Evolutionary conservation across 2,888 invertebrate genomes (phyloP).

Genomic region (Branchinecta sandiegonensis): DNA sequence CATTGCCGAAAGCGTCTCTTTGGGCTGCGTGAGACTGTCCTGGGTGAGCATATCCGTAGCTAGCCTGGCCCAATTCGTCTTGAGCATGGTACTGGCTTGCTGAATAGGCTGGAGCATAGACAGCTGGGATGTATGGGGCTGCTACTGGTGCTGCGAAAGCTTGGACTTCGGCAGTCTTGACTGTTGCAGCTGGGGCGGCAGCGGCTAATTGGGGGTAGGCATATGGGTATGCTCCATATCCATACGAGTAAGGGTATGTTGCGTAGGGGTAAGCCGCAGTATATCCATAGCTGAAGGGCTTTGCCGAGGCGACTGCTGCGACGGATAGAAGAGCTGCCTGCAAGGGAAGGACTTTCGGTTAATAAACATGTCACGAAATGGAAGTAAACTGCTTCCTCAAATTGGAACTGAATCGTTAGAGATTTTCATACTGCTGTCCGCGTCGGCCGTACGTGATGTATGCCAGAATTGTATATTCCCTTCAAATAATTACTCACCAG

Average conservation of each 20-base stretch:
- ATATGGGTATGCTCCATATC: slow-evolving; percentile 25
- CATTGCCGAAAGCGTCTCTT: slow-evolving; percentile 35
- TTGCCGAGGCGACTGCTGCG: slow-evolving; percentile 33
- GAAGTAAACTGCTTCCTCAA: too few relatives aligned
- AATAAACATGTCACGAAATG: too few relatives aligned
- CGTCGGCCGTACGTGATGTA: too few relatives aligned
- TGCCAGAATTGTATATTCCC: too few relatives aligned
- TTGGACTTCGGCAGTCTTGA: slow-evolving; percentile 23
- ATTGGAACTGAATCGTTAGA: too few relatives aligned
- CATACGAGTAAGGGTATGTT: slow-evolving; percentile 15
- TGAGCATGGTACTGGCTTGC: slow-evolving; percentile 29
- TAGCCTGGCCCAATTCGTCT: slow-evolving; percentile 33
- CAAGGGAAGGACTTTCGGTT: slow-evolving; percentile 27
- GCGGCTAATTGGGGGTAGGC: slow-evolving; percentile 25
- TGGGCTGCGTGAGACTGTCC: slow-evolving; percentile 26
- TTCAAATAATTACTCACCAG: too few relatives aligned
- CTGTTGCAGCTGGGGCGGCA: slow-evolving; percentile 26
- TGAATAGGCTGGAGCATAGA: slow-evolving; percentile 27
- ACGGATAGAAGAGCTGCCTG: slow-evolving; percentile 45
- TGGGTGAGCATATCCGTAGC: slow-evolving; percentile 33
- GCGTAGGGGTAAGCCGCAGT: slow-evolving; percentile 23
- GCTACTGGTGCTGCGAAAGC: slow-evolving; percentile 22
- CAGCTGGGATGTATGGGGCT: slow-evolving; percentile 25
- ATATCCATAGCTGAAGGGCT: slow-evolving; percentile 28
- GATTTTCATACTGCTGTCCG: too few relatives aligned